phyloP scores from a whole-genome alignment of 2,888 invertebrate genomes.

The Hipparchia semele region DNA sequence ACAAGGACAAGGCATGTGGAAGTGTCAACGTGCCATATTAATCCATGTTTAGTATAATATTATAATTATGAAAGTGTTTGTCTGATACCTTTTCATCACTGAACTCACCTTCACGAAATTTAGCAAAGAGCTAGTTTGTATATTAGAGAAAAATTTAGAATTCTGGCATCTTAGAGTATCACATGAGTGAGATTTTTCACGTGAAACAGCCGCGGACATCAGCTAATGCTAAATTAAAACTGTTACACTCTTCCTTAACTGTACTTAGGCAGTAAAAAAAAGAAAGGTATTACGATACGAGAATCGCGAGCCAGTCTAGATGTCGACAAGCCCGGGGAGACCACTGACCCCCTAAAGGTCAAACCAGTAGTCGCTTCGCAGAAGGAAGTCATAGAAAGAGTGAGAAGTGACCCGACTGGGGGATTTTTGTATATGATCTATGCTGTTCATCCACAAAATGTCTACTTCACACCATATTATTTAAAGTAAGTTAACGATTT shows the following conservation, averaged over 20 bases:
- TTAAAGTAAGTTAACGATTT: conserved; percentile 80
- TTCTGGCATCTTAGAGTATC: too few species aligned
- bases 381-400: conserved; percentile 71
- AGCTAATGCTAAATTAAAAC: too few species aligned
- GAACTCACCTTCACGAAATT: too few species aligned
- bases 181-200: too few species aligned
- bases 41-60: too few species aligned
- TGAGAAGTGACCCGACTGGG: conserved; percentile 81
- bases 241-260: not conserved
- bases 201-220: too few species aligned
- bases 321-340: conserved; percentile 40
- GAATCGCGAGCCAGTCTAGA: conserved; percentile 45
- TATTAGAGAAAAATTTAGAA: too few species aligned
- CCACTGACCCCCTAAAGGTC: conserved; percentile 66
- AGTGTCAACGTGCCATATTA: too few species aligned
- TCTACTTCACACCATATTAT: conserved; percentile 89
- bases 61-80: too few species aligned
- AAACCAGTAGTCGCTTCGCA: conserved; percentile 74
- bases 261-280: conserved; percentile 45
- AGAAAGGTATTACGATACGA: conserved; percentile 57
- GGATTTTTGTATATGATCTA: conserved; percentile 91
- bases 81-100: too few species aligned
- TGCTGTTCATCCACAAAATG: conserved; percentile 87
- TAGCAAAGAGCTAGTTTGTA: too few species aligned
- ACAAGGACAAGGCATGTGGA: too few species aligned